Conservation (phyloP, 1,140 invertebrate genomes). For the Pararge aegeria region DNA sequence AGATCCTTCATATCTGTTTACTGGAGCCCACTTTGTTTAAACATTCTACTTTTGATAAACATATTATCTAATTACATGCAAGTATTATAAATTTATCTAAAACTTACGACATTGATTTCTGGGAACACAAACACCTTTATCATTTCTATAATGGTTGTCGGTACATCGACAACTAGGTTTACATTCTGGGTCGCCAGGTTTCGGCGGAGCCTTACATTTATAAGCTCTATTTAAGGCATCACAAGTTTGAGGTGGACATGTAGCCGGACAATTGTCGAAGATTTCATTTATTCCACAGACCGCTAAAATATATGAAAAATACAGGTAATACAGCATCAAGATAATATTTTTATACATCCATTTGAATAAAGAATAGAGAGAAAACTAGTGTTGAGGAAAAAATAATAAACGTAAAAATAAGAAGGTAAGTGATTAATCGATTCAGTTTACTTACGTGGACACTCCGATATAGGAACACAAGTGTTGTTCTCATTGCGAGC, state of each 20-base stretch:
- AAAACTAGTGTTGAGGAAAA: no score
- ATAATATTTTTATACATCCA: no score
- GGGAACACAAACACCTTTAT: slow-evolving; percentile 32
- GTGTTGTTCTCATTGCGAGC: slow-evolving; percentile 33
- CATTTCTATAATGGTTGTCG: slow-evolving; percentile 35
- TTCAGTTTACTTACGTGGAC: slow-evolving; percentile 28
- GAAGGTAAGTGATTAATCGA: background rate
- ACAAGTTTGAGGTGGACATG: background rate
- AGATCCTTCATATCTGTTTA: no score
- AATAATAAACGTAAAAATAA: background rate
- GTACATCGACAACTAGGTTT: slow-evolving; percentile 36
- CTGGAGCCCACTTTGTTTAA: no score
- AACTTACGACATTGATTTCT: slow-evolving; percentile 28
- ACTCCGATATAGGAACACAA: slow-evolving; percentile 44
- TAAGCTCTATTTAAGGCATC: background rate
- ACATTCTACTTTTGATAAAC: no score
- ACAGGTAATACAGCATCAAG: no score
- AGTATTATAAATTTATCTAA: no score
- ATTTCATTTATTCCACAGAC: background rate
- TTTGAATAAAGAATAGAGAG: no score
- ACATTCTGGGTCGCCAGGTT: slow-evolving; percentile 9
- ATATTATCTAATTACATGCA: no score
- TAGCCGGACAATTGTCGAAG: background rate
- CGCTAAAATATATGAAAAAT: background rate
- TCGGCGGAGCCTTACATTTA: background rate